Evolutionary conservation across 2,113 vertebrate genomes (phyloP).

Genomic region (Centropus unirufus): DNA sequence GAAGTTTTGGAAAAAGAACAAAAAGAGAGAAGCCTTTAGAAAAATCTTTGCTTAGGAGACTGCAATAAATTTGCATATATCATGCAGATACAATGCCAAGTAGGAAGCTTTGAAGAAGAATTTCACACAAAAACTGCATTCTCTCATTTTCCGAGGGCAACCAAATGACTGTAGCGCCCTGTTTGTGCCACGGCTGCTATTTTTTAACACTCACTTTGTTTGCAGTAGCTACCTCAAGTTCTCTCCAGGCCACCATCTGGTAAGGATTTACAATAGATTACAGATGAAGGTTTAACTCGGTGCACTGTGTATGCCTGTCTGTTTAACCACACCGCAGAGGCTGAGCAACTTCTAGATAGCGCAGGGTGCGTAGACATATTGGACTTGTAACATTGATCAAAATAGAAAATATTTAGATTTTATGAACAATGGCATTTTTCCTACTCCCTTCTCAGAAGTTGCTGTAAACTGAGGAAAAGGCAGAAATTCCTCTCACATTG

Average conservation of each 20-base stretch:
- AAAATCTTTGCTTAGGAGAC: conserved; percentile 14
- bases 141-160: background rate
- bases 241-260: conserved; percentile 61
- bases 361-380: background rate
- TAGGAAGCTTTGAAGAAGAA: conserved; percentile 13
- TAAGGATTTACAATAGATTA: conserved; percentile 65
- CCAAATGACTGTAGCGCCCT: background rate
- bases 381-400: background rate
- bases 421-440: background rate
- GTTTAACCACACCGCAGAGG: background rate
- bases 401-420: background rate
- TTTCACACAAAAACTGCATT: background rate
- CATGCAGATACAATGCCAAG: background rate
- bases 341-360: background rate
- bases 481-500: background rate
- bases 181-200: background rate
- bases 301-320: background rate
- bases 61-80: conserved; percentile 39
- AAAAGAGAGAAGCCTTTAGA: conserved; percentile 18
- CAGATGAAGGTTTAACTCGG: background rate
- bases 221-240: conserved; percentile 18
- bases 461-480: background rate
- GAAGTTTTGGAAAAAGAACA: conserved; percentile 13
- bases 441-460: background rate
- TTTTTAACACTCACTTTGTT: background rate